Percentiles rank a stretch among this genome's conserved stretches.
Evolutionary conservation across 2,888 invertebrate species (phyloP).

Genomic region (Napeogenes inachia): DNA sequence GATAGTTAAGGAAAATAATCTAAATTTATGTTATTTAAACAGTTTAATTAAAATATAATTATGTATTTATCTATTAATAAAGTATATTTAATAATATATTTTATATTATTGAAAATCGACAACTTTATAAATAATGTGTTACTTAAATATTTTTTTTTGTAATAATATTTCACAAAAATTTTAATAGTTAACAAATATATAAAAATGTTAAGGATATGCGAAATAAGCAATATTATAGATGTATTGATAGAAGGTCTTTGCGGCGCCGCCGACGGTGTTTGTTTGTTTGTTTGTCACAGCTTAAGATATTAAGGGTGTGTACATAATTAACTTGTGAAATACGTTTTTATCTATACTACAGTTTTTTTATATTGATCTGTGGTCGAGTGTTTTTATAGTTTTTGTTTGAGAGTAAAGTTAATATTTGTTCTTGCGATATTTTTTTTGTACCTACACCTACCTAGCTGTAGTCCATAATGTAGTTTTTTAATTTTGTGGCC

Average conservation of each 20-base stretch:
- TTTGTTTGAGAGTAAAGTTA: not conserved
- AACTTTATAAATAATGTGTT: too few relatives aligned
- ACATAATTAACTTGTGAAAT: slow-evolving; percentile 47
- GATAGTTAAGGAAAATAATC: not conserved
- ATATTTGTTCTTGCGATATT: not conserved
- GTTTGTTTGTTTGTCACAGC: slow-evolving; percentile 45
- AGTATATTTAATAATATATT: too few relatives aligned
- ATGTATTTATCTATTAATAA: too few relatives aligned
- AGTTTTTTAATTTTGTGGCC: too few relatives aligned
- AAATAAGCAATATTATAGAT: slow-evolving; percentile 41
- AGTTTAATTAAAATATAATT: not conserved
- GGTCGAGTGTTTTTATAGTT: not conserved
- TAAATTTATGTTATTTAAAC: not conserved
- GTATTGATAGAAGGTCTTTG: slow-evolving; percentile 54
- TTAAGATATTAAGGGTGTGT: slow-evolving; percentile 50
- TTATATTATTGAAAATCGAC: too few relatives aligned
- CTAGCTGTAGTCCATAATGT: not conserved
- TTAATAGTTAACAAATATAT: slow-evolving; percentile 47
- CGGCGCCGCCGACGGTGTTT: slow-evolving; percentile 53
- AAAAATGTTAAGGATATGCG: slow-evolving; percentile 64
- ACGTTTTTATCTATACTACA: slow-evolving; percentile 23
- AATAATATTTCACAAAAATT: slow-evolving; percentile 11
- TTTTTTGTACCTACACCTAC: not conserved
- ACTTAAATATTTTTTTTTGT: too few relatives aligned
- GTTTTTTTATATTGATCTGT: slow-evolving; percentile 4